A percentile compares a stretch with the other conserved stretches of the same genome.
phyloP scores from a whole-genome alignment of 1,140 invertebrate species.

The Pseudomyrmex cubaensis region DNA sequence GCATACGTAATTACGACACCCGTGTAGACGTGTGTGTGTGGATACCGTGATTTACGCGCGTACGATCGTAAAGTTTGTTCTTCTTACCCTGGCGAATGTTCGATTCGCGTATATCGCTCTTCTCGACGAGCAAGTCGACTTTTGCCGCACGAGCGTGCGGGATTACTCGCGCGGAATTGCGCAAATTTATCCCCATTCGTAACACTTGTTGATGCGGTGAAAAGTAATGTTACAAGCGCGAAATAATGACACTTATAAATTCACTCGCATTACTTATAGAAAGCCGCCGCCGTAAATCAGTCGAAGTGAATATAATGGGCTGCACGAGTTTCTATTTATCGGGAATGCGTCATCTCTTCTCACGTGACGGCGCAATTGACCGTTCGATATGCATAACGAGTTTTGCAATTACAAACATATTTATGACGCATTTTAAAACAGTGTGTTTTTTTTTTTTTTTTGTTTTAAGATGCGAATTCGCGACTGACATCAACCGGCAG shows the following conservation, averaged over 20 bases:
- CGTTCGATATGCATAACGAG: background rate
- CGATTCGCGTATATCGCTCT: background rate
- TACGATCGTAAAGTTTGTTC: constrained; percentile 31
- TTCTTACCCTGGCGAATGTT: constrained; percentile 33
- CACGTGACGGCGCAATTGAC: background rate
- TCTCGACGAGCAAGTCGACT: background rate
- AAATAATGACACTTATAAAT: constrained; percentile 43
- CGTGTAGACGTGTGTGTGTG: background rate
- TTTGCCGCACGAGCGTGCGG: constrained; percentile 16
- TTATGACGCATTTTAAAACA: background rate
- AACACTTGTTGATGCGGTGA: constrained; percentile 42
- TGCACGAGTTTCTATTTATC: background rate
- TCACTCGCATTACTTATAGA: constrained; percentile 9
- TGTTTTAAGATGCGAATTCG: too few species aligned
- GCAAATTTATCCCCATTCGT: constrained; percentile 54
- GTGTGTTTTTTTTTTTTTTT: too few species aligned
- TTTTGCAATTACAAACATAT: background rate
- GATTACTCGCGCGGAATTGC: constrained; percentile 32
- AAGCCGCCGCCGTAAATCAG: constrained; percentile 3
- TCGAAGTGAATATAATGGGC: constrained; percentile 10
- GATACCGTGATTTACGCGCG: constrained; percentile 28
- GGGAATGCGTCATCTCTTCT: background rate
- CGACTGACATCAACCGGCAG: too few species aligned
- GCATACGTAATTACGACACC: background rate
- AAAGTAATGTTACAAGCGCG: constrained; percentile 33